Evolutionary conservation across 2,888 invertebrate genomes (phyloP), one percentile per base, ranked within the genome.

Genomic region (Sturmia bella): DNA sequence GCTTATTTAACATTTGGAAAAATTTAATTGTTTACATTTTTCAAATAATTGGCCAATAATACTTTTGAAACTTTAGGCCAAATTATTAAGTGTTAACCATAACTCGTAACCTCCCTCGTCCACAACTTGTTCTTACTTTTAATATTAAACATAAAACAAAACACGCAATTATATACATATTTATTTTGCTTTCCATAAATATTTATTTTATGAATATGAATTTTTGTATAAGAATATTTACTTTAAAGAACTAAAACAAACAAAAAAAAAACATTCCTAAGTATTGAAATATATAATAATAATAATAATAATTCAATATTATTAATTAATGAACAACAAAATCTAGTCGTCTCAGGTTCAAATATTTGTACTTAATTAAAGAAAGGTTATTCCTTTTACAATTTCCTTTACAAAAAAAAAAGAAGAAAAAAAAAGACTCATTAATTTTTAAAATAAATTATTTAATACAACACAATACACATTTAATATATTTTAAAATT

Each of bases 311-410:
- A 59, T 41, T 24, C 54, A 37, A 43, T 32, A 63, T 39, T 52
- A 43, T 15, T 52, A 19, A 57, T 32, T 21, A 56, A 13, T 43
- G 45, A 82, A 83, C 61, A 80, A 80, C 80, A 74, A 81, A 79
- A 69, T 83, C 83, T 81, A 83, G 83, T 83, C 83, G 80, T 83
- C 79, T 80, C 78, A 78, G 77, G 80, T 83, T 80, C 72, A 70
- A 72, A 76, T 66, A 54, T 54, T 73, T 72, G 50, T 54, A 70
- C 59, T 76, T 66, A 50, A 70, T 32, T 7, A 6, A 32, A 32
- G 32, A 17, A 68, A 75, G 45, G 24, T 32, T 27, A 52, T 50
- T 37, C 19, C 41, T 64, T 43, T 41, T 54, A 37, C 52, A 32
- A 7, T 39, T 61, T 45, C 39, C 19, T 64, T 59, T 15, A 24